These are phyloP conservation scores for Muschampia staudingeri DNA, from an alignment of 2,888 invertebrate species.

Conservation along the genomic window DNA sequence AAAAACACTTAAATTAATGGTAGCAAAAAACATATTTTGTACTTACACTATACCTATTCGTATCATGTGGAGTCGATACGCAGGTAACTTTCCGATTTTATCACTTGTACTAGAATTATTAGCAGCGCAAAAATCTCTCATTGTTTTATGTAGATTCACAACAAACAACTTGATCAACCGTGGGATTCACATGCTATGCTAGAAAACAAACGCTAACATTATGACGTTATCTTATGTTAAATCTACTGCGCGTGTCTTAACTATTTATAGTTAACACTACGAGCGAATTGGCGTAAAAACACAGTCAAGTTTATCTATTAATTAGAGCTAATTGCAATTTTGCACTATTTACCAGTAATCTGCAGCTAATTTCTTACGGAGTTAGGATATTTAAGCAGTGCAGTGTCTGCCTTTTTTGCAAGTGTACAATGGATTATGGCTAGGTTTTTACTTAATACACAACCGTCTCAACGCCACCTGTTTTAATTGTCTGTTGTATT, in stretches of 20 bases:
- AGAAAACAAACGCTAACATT: conserved; percentile 38
- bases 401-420: neutral
- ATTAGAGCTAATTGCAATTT: neutral
- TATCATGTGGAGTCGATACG: neutral
- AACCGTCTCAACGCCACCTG: conserved; percentile 81
- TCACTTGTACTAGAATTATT: conserved; percentile 23
- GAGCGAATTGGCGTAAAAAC: conserved; percentile 22
- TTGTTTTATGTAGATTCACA: conserved; percentile 36
- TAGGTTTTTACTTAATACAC: conserved; percentile 74
- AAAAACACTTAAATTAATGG: conserved; percentile 28
- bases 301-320: conserved; percentile 11
- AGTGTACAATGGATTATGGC: neutral
- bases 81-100: conserved; percentile 35
- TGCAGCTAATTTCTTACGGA: neutral
- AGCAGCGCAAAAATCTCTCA: conserved; percentile 23
- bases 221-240: conserved; percentile 19
- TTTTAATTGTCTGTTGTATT: conserved; percentile 81
- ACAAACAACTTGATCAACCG: conserved; percentile 22
- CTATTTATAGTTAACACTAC: conserved; percentile 14
- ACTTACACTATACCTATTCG: conserved; percentile 31
- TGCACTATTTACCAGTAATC: neutral
- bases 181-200: conserved; percentile 15
- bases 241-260: conserved; percentile 17
- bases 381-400: neutral
- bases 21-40: conserved; percentile 17